phyloP scores from a whole-genome alignment of 2,113 vertebrate genomes.

The Eulacestoma nigropectus region DNA sequence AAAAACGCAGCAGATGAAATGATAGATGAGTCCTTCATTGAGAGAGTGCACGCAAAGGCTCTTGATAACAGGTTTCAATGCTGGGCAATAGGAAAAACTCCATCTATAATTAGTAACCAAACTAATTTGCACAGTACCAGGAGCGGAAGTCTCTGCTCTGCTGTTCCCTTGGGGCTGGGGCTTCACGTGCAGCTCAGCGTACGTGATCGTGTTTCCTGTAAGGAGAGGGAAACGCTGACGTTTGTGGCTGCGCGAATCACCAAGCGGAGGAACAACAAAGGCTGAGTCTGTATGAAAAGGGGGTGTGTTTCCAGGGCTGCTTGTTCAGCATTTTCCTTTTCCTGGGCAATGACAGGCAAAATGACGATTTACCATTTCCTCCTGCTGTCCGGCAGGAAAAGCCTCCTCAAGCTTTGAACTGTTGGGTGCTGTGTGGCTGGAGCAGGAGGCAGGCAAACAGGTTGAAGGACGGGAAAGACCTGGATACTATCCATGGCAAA shows the following conservation, averaged over 20 bases:
- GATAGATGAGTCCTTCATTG: background rate
- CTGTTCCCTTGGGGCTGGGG: background rate
- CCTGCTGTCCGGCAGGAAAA: background rate
- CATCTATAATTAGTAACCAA: constrained; percentile 15
- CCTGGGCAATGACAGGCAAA: background rate
- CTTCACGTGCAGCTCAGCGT: constrained; percentile 3
- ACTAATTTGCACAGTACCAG: background rate
- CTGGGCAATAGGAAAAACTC: background rate
- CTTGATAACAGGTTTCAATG: background rate
- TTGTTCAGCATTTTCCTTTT: background rate
- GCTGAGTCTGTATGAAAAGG: background rate
- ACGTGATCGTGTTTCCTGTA: background rate
- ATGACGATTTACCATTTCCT: constrained; percentile 23
- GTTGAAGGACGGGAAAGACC: background rate
- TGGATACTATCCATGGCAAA: background rate
- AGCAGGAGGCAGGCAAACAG: background rate
- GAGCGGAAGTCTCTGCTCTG: constrained; percentile 12
- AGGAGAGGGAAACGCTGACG: background rate
- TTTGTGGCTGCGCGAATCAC: background rate
- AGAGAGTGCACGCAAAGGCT: background rate
- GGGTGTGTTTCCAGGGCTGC: background rate
- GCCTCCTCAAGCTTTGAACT: background rate
- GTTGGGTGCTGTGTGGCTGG: background rate
- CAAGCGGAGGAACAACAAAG: background rate
- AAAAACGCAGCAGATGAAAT: background rate